Evolutionary conservation across 2,888 invertebrate genomes (phyloP).

Genomic region (Xylocampa areola): DNA sequence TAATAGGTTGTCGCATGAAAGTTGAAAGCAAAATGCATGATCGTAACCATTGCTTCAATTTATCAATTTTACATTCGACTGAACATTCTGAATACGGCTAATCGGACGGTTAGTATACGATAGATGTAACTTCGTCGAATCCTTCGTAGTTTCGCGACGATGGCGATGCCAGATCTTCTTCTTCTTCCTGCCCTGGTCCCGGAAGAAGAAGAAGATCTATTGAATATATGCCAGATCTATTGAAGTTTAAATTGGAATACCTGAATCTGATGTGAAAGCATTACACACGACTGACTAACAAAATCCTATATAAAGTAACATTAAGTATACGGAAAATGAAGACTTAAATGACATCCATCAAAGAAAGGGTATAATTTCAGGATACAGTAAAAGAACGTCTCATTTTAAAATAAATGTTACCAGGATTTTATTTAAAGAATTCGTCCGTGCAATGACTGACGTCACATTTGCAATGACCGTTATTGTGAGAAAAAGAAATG

Average conservation of each 20-base stretch:
- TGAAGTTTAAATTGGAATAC: constrained; percentile 28
- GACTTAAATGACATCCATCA: neutral
- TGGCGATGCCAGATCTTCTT: constrained; percentile 16
- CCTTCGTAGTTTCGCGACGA: constrained; percentile 26
- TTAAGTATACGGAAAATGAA: neutral
- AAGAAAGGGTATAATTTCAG: neutral
- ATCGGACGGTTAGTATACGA: constrained; percentile 36
- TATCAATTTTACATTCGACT: constrained; percentile 63
- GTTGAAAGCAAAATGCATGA: constrained; percentile 50
- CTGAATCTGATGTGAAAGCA: constrained; percentile 22
- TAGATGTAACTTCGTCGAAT: constrained; percentile 27
- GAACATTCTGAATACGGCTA: constrained; percentile 59
- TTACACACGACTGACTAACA: constrained; percentile 15
- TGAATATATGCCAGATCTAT: constrained; percentile 17
- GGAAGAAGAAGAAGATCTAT: too few species aligned
- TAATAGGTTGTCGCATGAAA: constrained; percentile 6
- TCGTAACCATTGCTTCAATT: constrained; percentile 52
- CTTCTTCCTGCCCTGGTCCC: too few species aligned
- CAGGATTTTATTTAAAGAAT: neutral
- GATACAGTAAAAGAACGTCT: neutral
- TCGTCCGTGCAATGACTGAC: neutral
- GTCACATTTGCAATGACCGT: constrained; percentile 19
- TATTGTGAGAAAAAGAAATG: constrained; percentile 41
- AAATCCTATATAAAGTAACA: constrained; percentile 8
- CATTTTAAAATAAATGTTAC: neutral